Evolutionary conservation across 2,113 vertebrate genomes (phyloP).

Genomic region (Pelodiscus sinensis): DNA sequence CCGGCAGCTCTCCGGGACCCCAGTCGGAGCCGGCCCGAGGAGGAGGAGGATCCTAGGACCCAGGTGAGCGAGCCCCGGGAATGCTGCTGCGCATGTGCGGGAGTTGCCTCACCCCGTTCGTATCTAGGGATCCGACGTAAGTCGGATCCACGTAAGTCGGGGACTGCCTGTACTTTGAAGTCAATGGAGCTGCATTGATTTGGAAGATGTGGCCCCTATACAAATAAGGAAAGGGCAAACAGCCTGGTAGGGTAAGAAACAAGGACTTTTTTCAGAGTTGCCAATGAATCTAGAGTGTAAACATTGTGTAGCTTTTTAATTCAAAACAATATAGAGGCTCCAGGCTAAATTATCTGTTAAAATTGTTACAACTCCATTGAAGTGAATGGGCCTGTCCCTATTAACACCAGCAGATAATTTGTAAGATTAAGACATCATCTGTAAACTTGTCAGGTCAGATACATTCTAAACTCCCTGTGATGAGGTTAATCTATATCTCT

Average conservation of each 20-base stretch:
- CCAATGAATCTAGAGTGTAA: accelerated
- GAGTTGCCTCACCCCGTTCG: no score
- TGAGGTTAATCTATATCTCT: not conserved
- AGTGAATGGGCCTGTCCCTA: not conserved
- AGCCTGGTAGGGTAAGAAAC: not conserved
- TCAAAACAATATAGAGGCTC: not conserved
- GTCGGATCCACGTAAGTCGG: no score
- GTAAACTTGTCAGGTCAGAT: not conserved
- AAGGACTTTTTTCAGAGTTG: not conserved
- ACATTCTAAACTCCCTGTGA: not conserved
- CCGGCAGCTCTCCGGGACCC: no score
- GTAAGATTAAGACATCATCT: not conserved
- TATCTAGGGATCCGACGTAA: no score
- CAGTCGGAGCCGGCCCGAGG: no score
- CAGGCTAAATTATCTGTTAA: not conserved
- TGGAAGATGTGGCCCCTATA: not conserved
- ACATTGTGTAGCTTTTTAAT: not conserved
- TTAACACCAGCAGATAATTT: accelerated
- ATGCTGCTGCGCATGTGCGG: no score
- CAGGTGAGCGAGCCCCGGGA: no score
- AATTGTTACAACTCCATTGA: not conserved
- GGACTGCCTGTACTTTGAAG: no score
- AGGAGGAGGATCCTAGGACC: no score
- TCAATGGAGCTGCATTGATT: not conserved
- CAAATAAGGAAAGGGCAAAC: not conserved